Percentiles rank a stretch among this genome's conserved stretches.
Evolutionary conservation across 2,113 vertebrate genomes (phyloP).

Genomic region (Empidonax traillii): DNA sequence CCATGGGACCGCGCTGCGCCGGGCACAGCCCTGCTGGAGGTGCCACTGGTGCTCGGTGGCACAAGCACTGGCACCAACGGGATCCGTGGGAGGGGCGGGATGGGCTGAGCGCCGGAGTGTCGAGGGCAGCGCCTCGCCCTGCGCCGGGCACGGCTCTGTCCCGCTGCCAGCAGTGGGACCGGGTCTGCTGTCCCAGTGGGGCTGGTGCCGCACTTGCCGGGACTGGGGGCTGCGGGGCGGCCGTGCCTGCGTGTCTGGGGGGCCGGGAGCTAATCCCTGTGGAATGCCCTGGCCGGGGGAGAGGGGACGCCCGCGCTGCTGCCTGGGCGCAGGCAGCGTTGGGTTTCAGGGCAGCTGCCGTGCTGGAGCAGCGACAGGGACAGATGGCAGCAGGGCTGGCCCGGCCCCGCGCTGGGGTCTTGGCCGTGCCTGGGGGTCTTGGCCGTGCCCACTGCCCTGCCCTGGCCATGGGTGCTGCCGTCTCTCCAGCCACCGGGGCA

Average conservation of each 20-base stretch:
- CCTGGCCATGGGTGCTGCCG: background rate
- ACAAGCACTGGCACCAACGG: rapidly evolving
- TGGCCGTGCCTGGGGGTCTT: background rate
- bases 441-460: background rate
- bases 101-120: rapidly evolving
- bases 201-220: rapidly evolving
- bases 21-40: background rate
- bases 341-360: slow-evolving; percentile 63
- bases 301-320: background rate
- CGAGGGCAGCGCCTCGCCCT: background rate
- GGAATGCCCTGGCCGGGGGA: slow-evolving; percentile 24
- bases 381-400: slow-evolving; percentile 26
- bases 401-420: background rate
- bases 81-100: rapidly evolving
- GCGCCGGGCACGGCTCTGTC: rapidly evolving
- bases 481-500: rapidly evolving
- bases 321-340: slow-evolving; percentile 22
- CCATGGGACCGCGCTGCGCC: rapidly evolving
- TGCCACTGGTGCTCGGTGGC: background rate
- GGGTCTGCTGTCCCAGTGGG: background rate
- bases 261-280: background rate
- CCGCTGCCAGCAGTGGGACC: background rate
- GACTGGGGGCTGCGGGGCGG: background rate
- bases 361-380: slow-evolving; percentile 36
- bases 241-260: background rate